A percentile compares a stretch with the other conserved stretches of the same genome.
Evolutionary conservation across 2,113 vertebrate species (phyloP).

Genomic region (Oophaga pumilio): DNA sequence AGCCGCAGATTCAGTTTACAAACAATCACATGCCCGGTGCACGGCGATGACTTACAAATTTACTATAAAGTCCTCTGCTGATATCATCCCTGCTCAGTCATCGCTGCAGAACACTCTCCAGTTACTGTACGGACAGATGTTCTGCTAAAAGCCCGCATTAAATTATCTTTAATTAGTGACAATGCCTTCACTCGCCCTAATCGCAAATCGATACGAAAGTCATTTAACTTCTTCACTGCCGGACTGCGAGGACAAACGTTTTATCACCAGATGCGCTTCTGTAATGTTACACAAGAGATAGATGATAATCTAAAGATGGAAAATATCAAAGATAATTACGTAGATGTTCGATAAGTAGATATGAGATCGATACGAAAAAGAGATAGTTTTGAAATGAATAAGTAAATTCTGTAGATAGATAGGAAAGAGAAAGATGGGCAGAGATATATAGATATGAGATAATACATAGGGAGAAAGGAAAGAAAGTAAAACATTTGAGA

Average conservation of each 20-base stretch:
- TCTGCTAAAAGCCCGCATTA: conserved; percentile 55
- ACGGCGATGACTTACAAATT: conserved; percentile 43
- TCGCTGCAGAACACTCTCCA: conserved; percentile 17
- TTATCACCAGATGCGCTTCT: background rate
- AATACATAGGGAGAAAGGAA: no score
- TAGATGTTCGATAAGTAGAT: background rate
- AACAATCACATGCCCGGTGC: conserved; percentile 52
- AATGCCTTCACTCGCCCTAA: conserved; percentile 46
- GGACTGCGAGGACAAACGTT: no score
- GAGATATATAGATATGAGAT: background rate
- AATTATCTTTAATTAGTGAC: conserved; percentile 55
- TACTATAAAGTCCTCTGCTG: conserved; percentile 54
- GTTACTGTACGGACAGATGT: conserved; percentile 53
- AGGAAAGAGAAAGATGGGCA: no score
- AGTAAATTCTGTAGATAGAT: no score
- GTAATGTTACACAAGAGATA: background rate
- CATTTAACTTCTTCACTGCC: conserved; percentile 2
- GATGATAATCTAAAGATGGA: background rate
- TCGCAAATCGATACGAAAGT: background rate
- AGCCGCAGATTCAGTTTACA: conserved; percentile 40
- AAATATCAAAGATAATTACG: background rate
- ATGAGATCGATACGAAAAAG: background rate
- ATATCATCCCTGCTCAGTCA: conserved; percentile 52
- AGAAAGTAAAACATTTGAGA: no score
- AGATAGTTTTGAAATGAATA: background rate